Evolutionary conservation across 2,797 vertebrate genomes (phyloP).

Genomic region (Anomalospiza imberbis): DNA sequence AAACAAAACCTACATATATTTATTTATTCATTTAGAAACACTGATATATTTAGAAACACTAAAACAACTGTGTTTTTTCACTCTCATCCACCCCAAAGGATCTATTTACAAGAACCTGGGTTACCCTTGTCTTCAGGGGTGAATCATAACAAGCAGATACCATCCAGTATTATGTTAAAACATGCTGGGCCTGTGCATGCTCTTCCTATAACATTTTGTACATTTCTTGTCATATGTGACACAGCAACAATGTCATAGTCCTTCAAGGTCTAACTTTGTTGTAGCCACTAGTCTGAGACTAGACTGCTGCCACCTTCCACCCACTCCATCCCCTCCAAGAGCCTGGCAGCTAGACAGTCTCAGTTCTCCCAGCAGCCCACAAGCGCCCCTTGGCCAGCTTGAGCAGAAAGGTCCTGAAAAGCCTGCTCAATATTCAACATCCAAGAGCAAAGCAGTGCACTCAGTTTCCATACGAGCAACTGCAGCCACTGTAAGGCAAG

Average conservation of each 20-base stretch:
- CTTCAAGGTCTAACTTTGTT: neutral
- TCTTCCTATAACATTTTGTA: neutral
- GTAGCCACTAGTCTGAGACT: neutral
- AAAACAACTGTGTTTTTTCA: fast-evolving
- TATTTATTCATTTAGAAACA: neutral
- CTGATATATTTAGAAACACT: neutral
- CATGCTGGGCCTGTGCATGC: fast-evolving
- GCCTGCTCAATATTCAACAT: fast-evolving
- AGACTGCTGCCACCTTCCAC: neutral
- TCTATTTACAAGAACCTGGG: neutral
- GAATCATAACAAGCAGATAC: neutral
- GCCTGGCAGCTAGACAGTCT: neutral
- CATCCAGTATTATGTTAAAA: neutral
- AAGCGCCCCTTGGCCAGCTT: fast-evolving
- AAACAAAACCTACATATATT: neutral
- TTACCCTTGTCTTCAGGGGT: neutral
- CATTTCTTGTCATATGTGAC: fast-evolving
- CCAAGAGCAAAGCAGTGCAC: neutral
- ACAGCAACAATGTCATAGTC: neutral
- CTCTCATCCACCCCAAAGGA: neutral
- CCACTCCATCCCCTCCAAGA: fast-evolving
- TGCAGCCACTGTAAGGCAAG: neutral
- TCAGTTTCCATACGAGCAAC: neutral
- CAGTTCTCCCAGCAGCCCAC: neutral
- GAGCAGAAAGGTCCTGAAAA: neutral